phyloP scores from a whole-genome alignment of 2,797 vertebrate genomes.

The Tangara arthus region DNA sequence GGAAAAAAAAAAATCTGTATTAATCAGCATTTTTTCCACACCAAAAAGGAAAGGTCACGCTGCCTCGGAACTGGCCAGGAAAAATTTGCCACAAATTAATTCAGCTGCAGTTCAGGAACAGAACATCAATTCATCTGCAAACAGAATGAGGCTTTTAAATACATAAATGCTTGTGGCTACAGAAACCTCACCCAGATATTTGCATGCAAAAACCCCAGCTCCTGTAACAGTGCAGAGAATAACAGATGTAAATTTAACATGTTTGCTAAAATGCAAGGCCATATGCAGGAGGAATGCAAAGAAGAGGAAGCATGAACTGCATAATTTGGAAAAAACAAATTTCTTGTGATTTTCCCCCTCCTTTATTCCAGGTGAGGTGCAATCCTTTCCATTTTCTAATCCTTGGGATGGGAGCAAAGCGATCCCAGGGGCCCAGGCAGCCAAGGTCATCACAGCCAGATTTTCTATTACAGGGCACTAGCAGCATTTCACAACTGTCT shows the following conservation, averaged over 20 bases:
- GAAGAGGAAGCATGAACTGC: neutral
- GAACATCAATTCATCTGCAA: constrained; percentile 52
- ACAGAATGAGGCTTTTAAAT: constrained; percentile 51
- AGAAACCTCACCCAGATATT: constrained; percentile 37
- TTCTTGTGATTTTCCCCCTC: neutral
- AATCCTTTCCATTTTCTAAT: neutral
- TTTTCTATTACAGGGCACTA: constrained; percentile 53
- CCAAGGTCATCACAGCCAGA: constrained; percentile 63
- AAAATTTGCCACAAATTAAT: constrained; percentile 63
- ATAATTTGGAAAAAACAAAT: neutral
- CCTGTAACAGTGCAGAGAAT: neutral
- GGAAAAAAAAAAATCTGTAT: neutral
- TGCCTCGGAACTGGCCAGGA: constrained; percentile 9
- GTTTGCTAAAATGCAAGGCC: neutral
- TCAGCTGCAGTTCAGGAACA: constrained; percentile 50
- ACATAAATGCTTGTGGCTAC: constrained; percentile 50
- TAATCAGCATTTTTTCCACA: constrained; percentile 26
- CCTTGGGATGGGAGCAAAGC: neutral
- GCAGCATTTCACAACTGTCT: constrained; percentile 60
- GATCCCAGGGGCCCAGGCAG: constrained; percentile 29
- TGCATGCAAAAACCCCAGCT: constrained; percentile 32
- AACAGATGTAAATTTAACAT: neutral
- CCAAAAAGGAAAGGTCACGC: constrained; percentile 28
- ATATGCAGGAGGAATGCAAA: neutral
- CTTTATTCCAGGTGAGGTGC: neutral